Base-by-base conservation (phyloP, 2,888 invertebrate genomes). In the Hirudinaria manillensis region DNA sequence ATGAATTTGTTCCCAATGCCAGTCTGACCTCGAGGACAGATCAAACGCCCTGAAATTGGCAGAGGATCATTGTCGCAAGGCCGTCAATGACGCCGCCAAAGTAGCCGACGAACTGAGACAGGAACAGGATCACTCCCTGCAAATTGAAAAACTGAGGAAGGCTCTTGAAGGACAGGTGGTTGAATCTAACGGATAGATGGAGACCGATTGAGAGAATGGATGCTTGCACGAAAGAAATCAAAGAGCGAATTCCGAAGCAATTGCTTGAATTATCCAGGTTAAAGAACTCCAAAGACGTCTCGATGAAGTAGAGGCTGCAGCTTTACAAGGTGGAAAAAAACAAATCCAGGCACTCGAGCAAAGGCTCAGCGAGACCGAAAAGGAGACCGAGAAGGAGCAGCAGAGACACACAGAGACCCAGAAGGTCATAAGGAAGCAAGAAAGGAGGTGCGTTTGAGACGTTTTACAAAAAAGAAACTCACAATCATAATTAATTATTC, bases 71-170 rank as follows among this genome's bases (percentile, higher is more conserved):
- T 90, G 96, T 88, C 94, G 94, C 89, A 98, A 98, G 79, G 83
- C 85, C 45, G 79, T 83, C 78, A 81, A 81, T 45, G 98, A 99
- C 87, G 97, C 98, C 82, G 96, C 97, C 83, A 91, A 97, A 86
- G 90, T 99, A 79, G 97, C 98, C 81, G 98, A 99, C 87, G 98
- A 99, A 86, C 92, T 99, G 87, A 91, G 98, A 85, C 96, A 96
- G 82, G 98, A 99, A 88, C 98, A 99, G 88, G 98, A 99, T 85
- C 98, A 98, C 88, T 94, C 95, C 81, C 93, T 93, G 88, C 94
- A 94, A 84, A 94, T 96, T 87, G 98, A 99, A 89, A 97, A 97
- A 89, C 90, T 94, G 87, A 92, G 96, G 88, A 98, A 98, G 89
- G 94, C 93, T 78, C 91, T 98, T 82, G 98, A 99, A 87, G 91